These are phyloP conservation scores for Thecocarcelia acutangulata DNA, from an alignment of 2,888 invertebrate species.

Conservation along the genomic window DNA sequence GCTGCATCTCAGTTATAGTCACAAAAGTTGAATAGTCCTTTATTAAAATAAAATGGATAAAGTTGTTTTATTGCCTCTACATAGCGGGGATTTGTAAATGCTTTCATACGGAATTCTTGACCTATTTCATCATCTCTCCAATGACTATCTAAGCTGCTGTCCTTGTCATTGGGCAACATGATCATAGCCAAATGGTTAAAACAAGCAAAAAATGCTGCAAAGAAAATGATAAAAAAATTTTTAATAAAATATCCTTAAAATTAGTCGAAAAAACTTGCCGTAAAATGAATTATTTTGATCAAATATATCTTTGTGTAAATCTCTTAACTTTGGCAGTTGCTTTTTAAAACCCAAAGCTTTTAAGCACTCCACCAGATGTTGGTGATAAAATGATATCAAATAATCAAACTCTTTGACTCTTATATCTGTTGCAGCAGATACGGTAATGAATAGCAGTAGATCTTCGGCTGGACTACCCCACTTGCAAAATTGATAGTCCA, in stretches of 20 bases:
- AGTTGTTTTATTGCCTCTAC: slow-evolving; percentile 73
- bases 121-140: slow-evolving; percentile 69
- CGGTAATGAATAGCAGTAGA: slow-evolving; percentile 75
- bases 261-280: slow-evolving; percentile 66
- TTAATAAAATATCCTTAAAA: not conserved
- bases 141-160: slow-evolving; percentile 69
- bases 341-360: slow-evolving; percentile 74
- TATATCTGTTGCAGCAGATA: slow-evolving; percentile 74
- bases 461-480: slow-evolving; percentile 78
- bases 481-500: slow-evolving; percentile 78
- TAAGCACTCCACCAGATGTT: slow-evolving; percentile 75
- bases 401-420: slow-evolving; percentile 75
- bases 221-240: no score
- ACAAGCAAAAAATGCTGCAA: slow-evolving; percentile 40
- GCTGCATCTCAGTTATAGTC: slow-evolving; percentile 39
- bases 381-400: slow-evolving; percentile 77
- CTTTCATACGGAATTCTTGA: slow-evolving; percentile 69
- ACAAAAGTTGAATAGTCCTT: slow-evolving; percentile 68
- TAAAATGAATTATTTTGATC: slow-evolving; percentile 73
- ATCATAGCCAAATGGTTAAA: slow-evolving; percentile 59
- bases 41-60: slow-evolving; percentile 76
- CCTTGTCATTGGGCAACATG: slow-evolving; percentile 74
- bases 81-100: slow-evolving; percentile 73
- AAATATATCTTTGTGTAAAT: slow-evolving; percentile 74
- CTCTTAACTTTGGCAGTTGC: slow-evolving; percentile 74